Base-by-base conservation (phyloP, 2,888 invertebrate species). In the Chalcis sispes region DNA sequence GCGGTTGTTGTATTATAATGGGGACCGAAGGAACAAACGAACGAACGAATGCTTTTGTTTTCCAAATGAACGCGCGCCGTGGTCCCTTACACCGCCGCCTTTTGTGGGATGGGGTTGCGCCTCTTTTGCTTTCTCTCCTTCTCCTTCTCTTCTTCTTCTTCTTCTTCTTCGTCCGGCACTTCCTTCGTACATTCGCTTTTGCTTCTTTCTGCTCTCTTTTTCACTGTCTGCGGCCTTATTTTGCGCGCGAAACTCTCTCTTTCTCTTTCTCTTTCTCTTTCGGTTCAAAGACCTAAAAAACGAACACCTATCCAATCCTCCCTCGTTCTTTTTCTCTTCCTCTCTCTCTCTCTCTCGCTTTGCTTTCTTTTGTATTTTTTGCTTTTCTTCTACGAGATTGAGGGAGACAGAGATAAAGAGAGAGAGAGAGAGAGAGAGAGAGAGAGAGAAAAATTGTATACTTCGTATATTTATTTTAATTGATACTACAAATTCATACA, bases 11-110 rank as follows among this genome's bases (percentile, higher is more conserved):
- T 82, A 85, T 86, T 85, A 77, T 83, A 85, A 85, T 85, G 81
- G 78, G 78, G 79, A 73, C 69, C 69, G 77, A 66, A 59, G 70
- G 79, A 64, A 70, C 48, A 78, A 64, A 70, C 48, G 77, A 61
- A 75, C 76, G 78, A 80, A 79, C 79, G 80, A 82, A 82, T 82
- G 84, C 85, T 86, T 87, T 87, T 87, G 86, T 87, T 87, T 88
- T 83, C 80, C 82, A 83, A 83, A 85, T 84, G 86, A 82, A 79
- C 67, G 73, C 13, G 76, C 78, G 76, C 78, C 72, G 77, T 75
- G 79, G 71, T 69, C 75, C 48, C 48, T 56, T 46, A 64, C 64
- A 52, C 75, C 78, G 75, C 77, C 79, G 78, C 77, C 81, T 81
- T 72, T 64, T 66, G 77, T 64, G 67, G 77, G 72, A 75, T 77